Percentiles rank a stretch among this genome's conserved stretches.
phyloP scores from a whole-genome alignment of 2,888 invertebrate species.

The Epistrophe eligans region DNA sequence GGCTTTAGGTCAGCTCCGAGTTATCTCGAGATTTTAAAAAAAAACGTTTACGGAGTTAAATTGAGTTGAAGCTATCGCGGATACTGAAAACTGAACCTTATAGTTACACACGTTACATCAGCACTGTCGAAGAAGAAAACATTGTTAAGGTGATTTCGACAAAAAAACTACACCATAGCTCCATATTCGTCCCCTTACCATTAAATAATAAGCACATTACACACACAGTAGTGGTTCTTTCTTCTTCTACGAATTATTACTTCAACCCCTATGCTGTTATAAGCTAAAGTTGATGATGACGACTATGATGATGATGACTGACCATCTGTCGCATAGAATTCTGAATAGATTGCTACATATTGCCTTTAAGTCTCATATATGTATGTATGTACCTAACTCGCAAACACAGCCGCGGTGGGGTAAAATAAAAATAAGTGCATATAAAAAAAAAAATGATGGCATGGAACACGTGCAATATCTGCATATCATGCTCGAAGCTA shows the following conservation, averaged over 20 bases:
- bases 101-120: no score
- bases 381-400: background rate
- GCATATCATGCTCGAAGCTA: conserved; percentile 74
- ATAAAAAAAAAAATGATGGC: conserved; percentile 63
- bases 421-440: conserved; percentile 30
- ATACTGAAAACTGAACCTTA: no score
- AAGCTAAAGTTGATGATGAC: conserved; percentile 50
- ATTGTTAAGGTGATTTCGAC: conserved; percentile 51
- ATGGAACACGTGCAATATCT: conserved; percentile 76
- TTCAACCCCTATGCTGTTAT: conserved; percentile 69
- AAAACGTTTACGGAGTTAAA: no score
- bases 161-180: conserved; percentile 12
- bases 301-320: conserved; percentile 69
- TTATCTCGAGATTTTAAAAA: no score
- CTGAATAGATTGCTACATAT: conserved; percentile 64
- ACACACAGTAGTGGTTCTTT: conserved; percentile 11
- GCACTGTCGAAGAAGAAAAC: background rate
- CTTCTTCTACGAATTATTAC: conserved; percentile 40
- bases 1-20: no score
- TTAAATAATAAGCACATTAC: conserved; percentile 7
- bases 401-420: conserved; percentile 44
- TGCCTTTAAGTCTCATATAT: conserved; percentile 54
- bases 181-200: conserved; percentile 20
- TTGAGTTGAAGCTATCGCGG: no score
- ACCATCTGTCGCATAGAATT: conserved; percentile 76